Base-by-base conservation (phyloP, 2,888 invertebrate species). In the Polydrusus pterygomalis region DNA sequence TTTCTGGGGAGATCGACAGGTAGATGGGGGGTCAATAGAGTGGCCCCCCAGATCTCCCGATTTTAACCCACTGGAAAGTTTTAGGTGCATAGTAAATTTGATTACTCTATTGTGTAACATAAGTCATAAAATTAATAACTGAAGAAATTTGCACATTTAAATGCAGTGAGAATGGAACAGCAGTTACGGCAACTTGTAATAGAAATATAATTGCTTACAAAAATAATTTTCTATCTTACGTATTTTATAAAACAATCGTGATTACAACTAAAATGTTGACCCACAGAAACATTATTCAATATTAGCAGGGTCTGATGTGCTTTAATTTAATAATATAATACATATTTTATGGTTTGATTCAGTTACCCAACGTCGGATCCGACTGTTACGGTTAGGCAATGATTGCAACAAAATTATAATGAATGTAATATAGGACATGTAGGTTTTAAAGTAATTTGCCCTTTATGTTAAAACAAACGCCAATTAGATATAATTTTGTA, bases 381-480 rank as follows among this genome's bases (percentile, higher is more conserved):
- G 34, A 56, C n/a, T 56, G 56, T 34, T 34, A 34, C 10, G 15
- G 56, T 56, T 56, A n/a, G 56, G 56, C 15, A 56, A 56, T 30
- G 34, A 34, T 34, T 56, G 56, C 56, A 56, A 34, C 56, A 34
- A 30, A 54, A 25, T 25, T 56, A 51, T 56, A 56, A 56, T 56
- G 8, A 9, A 18, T 18, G 20, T 51, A 51, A 18, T 54, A 54
- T 54, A 30, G 49, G 18, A 56, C 15, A 56, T 56, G 56, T 56
- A 56, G 56, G 56, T 34, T 56, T 51, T 34, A 3, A 56, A 56
- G 15, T 56, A 15, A 34, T 34, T 56, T 56, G 56, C 15, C n/a
- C 20, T 56, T 56, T 34, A 34, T n/a, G 8, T 15, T 34, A 34
- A 51, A 34, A 34, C 34, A 20, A 17, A 20, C 11, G 11, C 8